These are phyloP conservation scores for Eupithecia abbreviata DNA, from an alignment of 2,888 invertebrate genomes.

Conservation along the genomic window DNA sequence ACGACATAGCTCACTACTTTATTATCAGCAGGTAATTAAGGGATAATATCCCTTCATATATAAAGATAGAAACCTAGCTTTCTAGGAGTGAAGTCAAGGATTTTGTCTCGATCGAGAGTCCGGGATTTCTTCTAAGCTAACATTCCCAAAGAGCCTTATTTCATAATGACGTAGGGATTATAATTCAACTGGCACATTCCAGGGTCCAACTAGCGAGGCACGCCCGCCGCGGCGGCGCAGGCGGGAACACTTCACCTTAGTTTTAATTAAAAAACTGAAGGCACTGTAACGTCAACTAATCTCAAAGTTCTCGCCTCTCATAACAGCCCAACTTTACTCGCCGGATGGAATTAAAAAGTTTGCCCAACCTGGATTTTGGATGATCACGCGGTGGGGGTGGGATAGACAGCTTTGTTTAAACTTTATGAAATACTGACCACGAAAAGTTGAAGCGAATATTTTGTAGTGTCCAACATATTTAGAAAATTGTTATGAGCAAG, in stretches of 20 bases:
- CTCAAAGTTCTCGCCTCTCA: slow-evolving; percentile 48
- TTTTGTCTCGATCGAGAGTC: neutral
- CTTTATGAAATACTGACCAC: slow-evolving; percentile 5
- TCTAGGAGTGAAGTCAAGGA: too few species aligned
- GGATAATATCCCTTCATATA: neutral
- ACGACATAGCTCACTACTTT: neutral
- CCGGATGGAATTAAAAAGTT: slow-evolving; percentile 36
- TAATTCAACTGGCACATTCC: neutral
- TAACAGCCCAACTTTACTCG: slow-evolving; percentile 34
- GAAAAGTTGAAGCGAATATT: slow-evolving; percentile 6
- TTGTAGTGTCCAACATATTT: neutral
- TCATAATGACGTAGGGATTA: neutral
- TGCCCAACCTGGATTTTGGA: slow-evolving; percentile 26
- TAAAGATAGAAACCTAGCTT: too few species aligned
- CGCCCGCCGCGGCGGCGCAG: neutral
- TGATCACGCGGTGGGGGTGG: slow-evolving; percentile 19
- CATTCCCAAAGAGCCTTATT: neutral
- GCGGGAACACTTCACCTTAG: slow-evolving; percentile 18
- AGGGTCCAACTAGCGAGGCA: neutral
- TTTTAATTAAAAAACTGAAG: slow-evolving; percentile 42
- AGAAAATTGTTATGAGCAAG: neutral
- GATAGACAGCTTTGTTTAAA: slow-evolving; percentile 13
- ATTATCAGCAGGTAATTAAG: too few species aligned
- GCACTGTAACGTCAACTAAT: slow-evolving; percentile 48
- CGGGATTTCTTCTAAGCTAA: neutral